phyloP scores from a whole-genome alignment of 2,113 vertebrate species.

The Sprattus sprattus region DNA sequence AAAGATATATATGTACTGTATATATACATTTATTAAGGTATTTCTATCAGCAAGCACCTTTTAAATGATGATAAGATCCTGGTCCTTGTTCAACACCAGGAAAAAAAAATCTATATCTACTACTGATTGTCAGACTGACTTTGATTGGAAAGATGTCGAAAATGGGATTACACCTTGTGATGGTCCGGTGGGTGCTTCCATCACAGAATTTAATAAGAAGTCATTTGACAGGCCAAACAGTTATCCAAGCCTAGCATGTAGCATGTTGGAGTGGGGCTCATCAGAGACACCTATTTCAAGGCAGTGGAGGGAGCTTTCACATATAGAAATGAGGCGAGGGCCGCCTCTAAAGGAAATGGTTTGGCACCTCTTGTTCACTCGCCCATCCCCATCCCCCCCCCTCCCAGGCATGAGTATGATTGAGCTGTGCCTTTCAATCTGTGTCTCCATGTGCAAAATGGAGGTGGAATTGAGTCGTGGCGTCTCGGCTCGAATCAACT shows the following conservation, averaged over 20 bases:
- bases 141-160: background rate
- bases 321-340: constrained; percentile 15
- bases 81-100: background rate
- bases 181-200: background rate
- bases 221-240: constrained; percentile 9
- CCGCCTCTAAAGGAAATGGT: constrained; percentile 35
- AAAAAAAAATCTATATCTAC: background rate
- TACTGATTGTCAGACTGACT: background rate
- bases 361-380: background rate
- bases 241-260: background rate
- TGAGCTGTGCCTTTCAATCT: constrained; percentile 31
- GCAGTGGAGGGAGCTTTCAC: background rate
- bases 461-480: background rate
- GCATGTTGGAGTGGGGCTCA: background rate
- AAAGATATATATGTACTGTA: background rate
- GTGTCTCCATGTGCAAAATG: constrained; percentile 25
- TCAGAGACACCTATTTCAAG: constrained; percentile 3
- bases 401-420: constrained; percentile 37
- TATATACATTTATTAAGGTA: too few species aligned
- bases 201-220: background rate
- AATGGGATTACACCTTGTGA: background rate
- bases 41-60: background rate
- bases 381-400: background rate
- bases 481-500: constrained; percentile 25
- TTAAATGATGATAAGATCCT: background rate